phyloP scores from a whole-genome alignment of 2,888 invertebrate genomes.

The Nomada lathburiana region DNA sequence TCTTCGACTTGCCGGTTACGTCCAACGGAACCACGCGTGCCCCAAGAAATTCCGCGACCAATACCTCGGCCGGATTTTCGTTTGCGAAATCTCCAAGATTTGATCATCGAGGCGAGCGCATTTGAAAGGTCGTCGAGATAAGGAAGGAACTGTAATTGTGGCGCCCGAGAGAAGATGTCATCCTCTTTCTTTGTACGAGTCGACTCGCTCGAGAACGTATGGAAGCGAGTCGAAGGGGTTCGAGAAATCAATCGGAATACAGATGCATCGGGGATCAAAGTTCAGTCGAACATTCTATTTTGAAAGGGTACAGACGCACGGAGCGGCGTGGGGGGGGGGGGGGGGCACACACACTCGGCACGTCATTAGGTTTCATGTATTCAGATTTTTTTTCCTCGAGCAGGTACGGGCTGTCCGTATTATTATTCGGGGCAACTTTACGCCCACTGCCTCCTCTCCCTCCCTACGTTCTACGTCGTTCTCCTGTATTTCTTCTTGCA shows the following conservation, averaged over 20 bases:
- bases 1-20: too few species aligned
- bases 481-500: constrained; percentile 61
- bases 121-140: too few species aligned
- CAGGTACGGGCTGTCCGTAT: constrained; percentile 78
- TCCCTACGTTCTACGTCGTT: constrained; percentile 15
- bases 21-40: too few species aligned
- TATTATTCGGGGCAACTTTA: constrained; percentile 83
- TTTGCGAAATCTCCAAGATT: too few species aligned
- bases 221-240: too few species aligned
- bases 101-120: too few species aligned
- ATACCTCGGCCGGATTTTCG: too few species aligned
- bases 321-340: constrained; percentile 54
- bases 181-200: too few species aligned
- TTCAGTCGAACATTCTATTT: constrained; percentile 34
- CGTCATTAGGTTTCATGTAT: constrained; percentile 83
- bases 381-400: constrained; percentile 81
- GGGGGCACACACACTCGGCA: constrained; percentile 69
- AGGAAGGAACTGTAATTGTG: too few species aligned
- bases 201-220: too few species aligned
- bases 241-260: not conserved
- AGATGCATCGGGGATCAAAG: not conserved
- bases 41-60: too few species aligned
- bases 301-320: constrained; percentile 19
- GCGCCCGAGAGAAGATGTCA: too few species aligned
- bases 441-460: constrained; percentile 71